Percentiles rank a stretch among this genome's conserved stretches.
These are phyloP conservation scores for Cariama cristata DNA, from an alignment of 2,113 vertebrate genomes.

Conservation along the genomic window DNA sequence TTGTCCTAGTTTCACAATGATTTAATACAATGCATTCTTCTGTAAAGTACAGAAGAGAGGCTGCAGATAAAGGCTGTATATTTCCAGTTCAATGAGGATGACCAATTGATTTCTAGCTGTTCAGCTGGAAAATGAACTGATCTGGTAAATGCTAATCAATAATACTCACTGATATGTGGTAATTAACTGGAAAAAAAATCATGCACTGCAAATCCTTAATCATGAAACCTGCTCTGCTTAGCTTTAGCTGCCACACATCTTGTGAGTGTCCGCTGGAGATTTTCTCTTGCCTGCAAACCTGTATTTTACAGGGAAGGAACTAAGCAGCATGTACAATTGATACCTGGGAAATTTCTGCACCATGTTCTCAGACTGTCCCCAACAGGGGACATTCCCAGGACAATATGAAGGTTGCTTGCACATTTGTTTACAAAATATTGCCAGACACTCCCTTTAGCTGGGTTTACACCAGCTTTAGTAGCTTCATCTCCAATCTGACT, in stretches of 20 bases:
- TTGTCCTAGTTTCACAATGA: not conserved
- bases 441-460: slow-evolving; percentile 92
- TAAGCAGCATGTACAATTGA: not conserved
- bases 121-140: slow-evolving; percentile 38
- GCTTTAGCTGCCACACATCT: not conserved
- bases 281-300: not conserved
- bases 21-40: not conserved
- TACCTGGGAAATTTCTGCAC: slow-evolving; percentile 97
- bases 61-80: not conserved
- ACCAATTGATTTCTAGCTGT: slow-evolving; percentile 17
- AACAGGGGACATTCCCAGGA: slow-evolving; percentile 93
- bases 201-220: not conserved
- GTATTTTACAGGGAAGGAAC: not conserved
- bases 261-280: not conserved
- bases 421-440: slow-evolving; percentile 94
- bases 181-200: slow-evolving; percentile 27
- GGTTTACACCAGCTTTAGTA: slow-evolving; percentile 76
- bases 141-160: slow-evolving; percentile 52
- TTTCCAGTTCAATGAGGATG: not conserved
- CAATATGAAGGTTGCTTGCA: slow-evolving; percentile 90
- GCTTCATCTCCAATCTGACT: slow-evolving; percentile 87
- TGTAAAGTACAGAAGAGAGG: not conserved
- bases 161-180: not conserved
- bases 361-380: slow-evolving; percentile 89
- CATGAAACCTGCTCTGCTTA: not conserved